Base-by-base conservation (phyloP, 2,113 vertebrate genomes). In the Sebastes fasciatus region DNA sequence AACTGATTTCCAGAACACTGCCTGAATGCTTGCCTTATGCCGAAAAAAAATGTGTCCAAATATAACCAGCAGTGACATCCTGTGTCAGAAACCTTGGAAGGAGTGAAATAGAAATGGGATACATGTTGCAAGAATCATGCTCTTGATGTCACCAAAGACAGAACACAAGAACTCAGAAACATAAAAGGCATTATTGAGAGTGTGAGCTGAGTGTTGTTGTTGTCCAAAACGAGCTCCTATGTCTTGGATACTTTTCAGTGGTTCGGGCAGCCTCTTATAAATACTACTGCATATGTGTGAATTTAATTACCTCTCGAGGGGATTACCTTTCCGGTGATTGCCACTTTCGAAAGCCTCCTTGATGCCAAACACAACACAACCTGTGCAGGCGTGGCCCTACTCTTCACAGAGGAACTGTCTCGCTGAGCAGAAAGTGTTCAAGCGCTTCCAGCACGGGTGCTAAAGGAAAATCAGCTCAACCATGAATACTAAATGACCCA, bases 221-320 rank as follows among this genome's bases (percentile, higher is more conserved):
- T 69, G 76, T 83, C 75, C 70, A 79, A 82, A 86, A 77, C 55
- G 80, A 77, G n/a, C 51, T 83, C 48, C 45, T 8, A 21, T 62
- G 42, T 48, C 65, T 79, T 51, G 54, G 75, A 71, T 70, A 45
- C 55, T 46, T 85, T 76, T 79, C 79, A 85, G 42, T 57, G 26
- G n/a, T n/a, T 62, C 8, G 0, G 12, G 17, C 72, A 42, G 60
- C 57, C 72, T 34, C 64, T 55, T 52, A 19, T 42, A 19, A 34
- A 54, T 45, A 60, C 54, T 43, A 1, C 75, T 76, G 69, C 67
- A 68, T n/a, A 73, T 46, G 70, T 79, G 57, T 65, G 69, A 57
- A 61, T 86, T 89, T 91, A 93, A 94, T 94, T 93, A 74, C 80
- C 62, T 88, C 93, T 66, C 85, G 0, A 1, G 85, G 34, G 89